Evolutionary conservation across 2,797 vertebrate species (phyloP).

Genomic region (Peromyscus attwateri): DNA sequence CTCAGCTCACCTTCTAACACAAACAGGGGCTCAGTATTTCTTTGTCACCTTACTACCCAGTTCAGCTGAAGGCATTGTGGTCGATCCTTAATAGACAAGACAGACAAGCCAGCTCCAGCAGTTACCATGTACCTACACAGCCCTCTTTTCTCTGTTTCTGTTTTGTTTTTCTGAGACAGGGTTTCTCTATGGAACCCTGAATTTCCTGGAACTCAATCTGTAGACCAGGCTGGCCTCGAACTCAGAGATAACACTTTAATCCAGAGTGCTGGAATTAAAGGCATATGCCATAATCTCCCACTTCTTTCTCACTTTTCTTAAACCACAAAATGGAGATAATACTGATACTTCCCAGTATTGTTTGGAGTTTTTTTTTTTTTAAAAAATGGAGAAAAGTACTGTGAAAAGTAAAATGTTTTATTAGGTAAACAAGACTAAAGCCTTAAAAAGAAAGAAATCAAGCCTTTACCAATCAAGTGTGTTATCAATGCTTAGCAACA

Average conservation of each 20-base stretch:
- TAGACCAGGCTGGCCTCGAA: background rate
- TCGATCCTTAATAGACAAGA: constrained; percentile 39
- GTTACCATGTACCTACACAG: background rate
- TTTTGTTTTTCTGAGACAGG: background rate
- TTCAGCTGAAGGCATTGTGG: constrained; percentile 24
- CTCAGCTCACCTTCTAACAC: background rate
- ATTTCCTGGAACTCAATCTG: background rate
- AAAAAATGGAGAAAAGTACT: background rate
- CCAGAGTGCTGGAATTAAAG: background rate
- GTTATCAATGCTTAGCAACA: background rate
- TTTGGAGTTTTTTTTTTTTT: background rate
- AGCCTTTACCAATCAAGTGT: background rate
- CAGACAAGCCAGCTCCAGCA: background rate
- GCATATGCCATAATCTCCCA: background rate
- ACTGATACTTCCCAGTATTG: background rate
- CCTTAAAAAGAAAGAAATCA: constrained; percentile 10
- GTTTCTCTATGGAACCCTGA: background rate
- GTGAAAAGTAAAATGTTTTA: constrained; percentile 1
- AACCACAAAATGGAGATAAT: background rate
- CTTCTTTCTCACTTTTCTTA: constrained; percentile 25
- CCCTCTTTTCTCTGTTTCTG: background rate
- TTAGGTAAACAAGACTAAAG: background rate
- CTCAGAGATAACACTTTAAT: background rate
- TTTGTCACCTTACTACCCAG: background rate
- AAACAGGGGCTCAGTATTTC: constrained; percentile 1